Base-by-base conservation (phyloP, 1,140 invertebrate species). In the Arctopsyche grandis region DNA sequence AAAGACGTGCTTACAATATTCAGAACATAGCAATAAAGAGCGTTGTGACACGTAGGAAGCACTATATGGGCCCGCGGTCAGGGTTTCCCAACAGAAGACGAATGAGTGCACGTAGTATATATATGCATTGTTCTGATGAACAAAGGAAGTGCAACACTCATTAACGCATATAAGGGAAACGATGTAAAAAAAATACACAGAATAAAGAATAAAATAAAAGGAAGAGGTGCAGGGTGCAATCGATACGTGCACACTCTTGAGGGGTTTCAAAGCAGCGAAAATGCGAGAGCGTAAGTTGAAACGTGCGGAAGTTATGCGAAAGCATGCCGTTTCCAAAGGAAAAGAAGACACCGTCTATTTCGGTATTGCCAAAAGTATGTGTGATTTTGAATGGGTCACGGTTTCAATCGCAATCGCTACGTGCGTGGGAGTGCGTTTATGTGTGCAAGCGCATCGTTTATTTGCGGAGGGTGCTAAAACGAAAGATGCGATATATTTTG, bases 161-260 rank as follows among this genome's bases (percentile, higher is more conserved):
- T 69, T 69, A 38, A 26, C 69, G 69, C 60, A 12, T 66, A 66
- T 19, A 66, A 46, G 38, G 69, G 38, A 16, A 38, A 71, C 69
- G n/a, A 46, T 46, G 43, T 5, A 66, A 12, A 66, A 24, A 22
- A 10, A 60, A 22, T 1, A 22, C 0, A 12, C 19, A 21, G 3
- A 5, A 60, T 21, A 60, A 26, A 24, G 9, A 26, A 26, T 9
- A 66, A 66, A 22, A 24, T n/a, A n/a, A n/a, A n/a, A n/a, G n/a
- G n/a, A n/a, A n/a, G n/a, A n/a, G n/a, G n/a, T n/a, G n/a, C 14
- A 21, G 21, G 63, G 9, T n/a, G 63, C 9, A 66, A 66, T 66
- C 63, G 63, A 66, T 66, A 66, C 14, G 63, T 66, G 22, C 24
- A 24, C 22, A 26, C 21, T 9, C 9, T 66, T 26, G 24, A 26